phyloP scores from a whole-genome alignment of 2,888 invertebrate species.

The Dusona sp. region DNA sequence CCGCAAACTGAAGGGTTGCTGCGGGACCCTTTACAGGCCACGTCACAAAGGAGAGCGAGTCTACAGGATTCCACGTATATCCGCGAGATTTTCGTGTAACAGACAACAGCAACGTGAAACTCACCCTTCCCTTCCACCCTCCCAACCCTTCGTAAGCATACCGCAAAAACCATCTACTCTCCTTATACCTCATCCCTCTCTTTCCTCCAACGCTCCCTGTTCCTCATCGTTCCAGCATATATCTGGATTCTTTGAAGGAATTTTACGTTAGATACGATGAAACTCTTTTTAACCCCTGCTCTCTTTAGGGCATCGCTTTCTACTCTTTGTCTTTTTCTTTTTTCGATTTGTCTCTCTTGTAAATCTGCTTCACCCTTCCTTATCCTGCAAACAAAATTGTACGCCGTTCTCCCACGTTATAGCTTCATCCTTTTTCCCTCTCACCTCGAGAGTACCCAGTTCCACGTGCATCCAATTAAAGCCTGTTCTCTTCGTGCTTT shows the following conservation, averaged over 20 bases:
- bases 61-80: conserved; percentile 64
- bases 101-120: conserved; percentile 43
- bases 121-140: conserved; percentile 53
- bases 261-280: conserved; percentile 65
- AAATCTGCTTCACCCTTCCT: conserved; percentile 47
- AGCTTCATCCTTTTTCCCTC: conserved; percentile 34
- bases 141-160: conserved; percentile 36
- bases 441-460: conserved; percentile 60
- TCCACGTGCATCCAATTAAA: conserved; percentile 72
- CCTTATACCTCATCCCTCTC: conserved; percentile 32
- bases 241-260: conserved; percentile 69
- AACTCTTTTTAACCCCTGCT: conserved; percentile 45
- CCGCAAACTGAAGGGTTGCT: conserved; percentile 66
- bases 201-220: conserved; percentile 33
- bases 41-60: conserved; percentile 79
- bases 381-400: conserved; percentile 39
- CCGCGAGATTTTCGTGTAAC: conserved; percentile 52
- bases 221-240: conserved; percentile 59
- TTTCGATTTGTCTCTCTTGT: conserved; percentile 34
- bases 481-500: conserved; percentile 64
- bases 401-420: conserved; percentile 27
- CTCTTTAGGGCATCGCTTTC: conserved; percentile 5
- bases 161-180: conserved; percentile 54
- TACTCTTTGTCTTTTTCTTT: conserved; percentile 38
- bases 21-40: conserved; percentile 79